These are phyloP conservation scores for Mythimna impura DNA, from an alignment of 2,888 invertebrate species.

Conservation along the genomic window DNA sequence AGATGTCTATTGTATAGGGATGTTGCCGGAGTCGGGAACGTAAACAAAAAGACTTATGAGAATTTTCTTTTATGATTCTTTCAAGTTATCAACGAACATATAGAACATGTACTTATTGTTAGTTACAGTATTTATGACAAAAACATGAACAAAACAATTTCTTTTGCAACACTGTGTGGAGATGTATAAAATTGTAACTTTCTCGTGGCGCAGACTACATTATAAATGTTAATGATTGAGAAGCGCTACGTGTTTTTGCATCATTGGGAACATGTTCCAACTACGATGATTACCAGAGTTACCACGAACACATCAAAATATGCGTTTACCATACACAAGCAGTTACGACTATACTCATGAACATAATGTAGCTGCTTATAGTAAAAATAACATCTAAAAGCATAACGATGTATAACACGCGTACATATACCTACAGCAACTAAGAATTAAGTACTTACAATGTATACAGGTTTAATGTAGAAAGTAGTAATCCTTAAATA, in stretches of 20 bases:
- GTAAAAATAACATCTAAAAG: not conserved
- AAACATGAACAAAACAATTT: conserved; percentile 13
- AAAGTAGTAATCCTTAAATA: conserved; percentile 29
- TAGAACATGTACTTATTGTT: not conserved
- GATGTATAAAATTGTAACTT: conserved; percentile 2
- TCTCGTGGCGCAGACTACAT: conserved; percentile 21
- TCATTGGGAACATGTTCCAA: conserved; percentile 35
- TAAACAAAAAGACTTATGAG: conserved; percentile 39
- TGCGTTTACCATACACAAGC: conserved; percentile 12
- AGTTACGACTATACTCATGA: not conserved
- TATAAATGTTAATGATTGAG: conserved; percentile 30
- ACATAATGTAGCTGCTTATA: not conserved
- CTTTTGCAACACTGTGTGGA: conserved; percentile 1
- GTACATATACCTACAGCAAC: not conserved
- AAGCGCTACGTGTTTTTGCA: conserved; percentile 24
- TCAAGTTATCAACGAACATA: conserved; percentile 17
- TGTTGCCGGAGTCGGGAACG: conserved; percentile 23
- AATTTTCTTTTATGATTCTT: conserved; percentile 39
- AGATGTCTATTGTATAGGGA: conserved; percentile 38
- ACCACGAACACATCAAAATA: conserved; percentile 20
- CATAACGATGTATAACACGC: not conserved
- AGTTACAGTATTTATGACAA: conserved; percentile 11
- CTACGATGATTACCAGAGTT: conserved; percentile 8
- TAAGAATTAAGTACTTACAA: not conserved
- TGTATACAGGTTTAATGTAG: not conserved